Evolutionary conservation across 2,888 invertebrate genomes (phyloP), one percentile per base, ranked within the genome.

Genomic region (Nymphalis polychloros): DNA sequence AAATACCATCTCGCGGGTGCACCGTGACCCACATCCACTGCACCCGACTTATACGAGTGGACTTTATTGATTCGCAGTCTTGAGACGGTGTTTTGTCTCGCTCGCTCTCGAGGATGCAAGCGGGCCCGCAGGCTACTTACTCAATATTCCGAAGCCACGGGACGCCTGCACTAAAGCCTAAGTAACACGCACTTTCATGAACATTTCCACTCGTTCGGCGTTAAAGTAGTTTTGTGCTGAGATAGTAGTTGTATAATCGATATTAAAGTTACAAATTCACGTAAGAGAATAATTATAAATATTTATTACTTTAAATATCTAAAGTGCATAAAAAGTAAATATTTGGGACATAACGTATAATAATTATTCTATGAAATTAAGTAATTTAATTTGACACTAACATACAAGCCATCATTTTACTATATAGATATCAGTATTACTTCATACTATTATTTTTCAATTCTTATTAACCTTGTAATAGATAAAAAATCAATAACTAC

Each of bases 51-150:
- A 84, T 89, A 89, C 89, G 85, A 92, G 90, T 92, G 92, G 90
- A 91, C 92, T 92, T 90, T 93, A 93, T 93, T 92, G 93, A 93
- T 93, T 93, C 93, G 87, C 83, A 90, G 93, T 93, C 93, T 93
- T 93, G 92, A 93, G 93, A 92, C 88, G 89, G 75, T 83, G 87
- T 76, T 83, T 80, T 78, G 70, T 80, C 86, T 78, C 82, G 84
- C 90, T 86, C 87, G 78, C 87, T 78, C 86, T 71, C 73, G 72
- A 73, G 72, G 72, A 75, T n/a, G 55, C 31, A 31, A 55, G 31
- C 81, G 77, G 78, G 76, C 77, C 76, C 82, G 78, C 82, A 78
- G 86, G 89, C 87, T 84, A 90, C 88, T 90, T 85, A 89, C 88
- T 90, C 90, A 90, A 90, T 92, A 92, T 89, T 89, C 89, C 81